Conservation (phyloP, 2,888 invertebrate genomes). For the Pollenia labialis region DNA sequence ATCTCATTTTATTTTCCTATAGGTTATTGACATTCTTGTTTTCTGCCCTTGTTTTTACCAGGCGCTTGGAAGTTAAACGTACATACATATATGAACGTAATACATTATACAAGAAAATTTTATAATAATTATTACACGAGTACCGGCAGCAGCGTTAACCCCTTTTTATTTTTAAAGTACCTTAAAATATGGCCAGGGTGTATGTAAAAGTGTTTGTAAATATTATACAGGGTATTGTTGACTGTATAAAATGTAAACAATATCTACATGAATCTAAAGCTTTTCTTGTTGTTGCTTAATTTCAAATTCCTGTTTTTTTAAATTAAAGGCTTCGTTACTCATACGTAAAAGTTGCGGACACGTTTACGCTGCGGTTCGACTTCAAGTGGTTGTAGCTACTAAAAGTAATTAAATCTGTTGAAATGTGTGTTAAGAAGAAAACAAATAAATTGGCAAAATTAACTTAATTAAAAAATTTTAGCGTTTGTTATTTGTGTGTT, state of each 20-base stretch:
- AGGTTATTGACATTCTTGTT: conserved; percentile 66
- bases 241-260: conserved; percentile 46
- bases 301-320: conserved; percentile 33
- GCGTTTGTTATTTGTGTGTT: too few relatives aligned
- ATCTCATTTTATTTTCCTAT: conserved; percentile 54
- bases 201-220: conserved; percentile 10
- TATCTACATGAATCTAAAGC: conserved; percentile 15
- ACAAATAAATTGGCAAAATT: too few relatives aligned
- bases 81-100: conserved; percentile 22
- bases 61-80: conserved; percentile 18
- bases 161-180: conserved; percentile 33
- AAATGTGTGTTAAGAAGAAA: too few relatives aligned
- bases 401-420: too few relatives aligned
- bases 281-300: conserved; percentile 7
- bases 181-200: not conserved
- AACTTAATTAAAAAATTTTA: too few relatives aligned
- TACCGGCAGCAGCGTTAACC: conserved; percentile 39
- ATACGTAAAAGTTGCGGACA: too few relatives aligned
- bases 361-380: too few relatives aligned
- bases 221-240: not conserved
- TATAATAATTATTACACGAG: not conserved
- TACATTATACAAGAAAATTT: conserved; percentile 33
- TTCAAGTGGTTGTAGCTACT: too few relatives aligned
- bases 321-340: too few relatives aligned
- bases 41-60: conserved; percentile 40